These are phyloP conservation scores for Geophilus truncorum DNA, from an alignment of 2,888 invertebrate species.

Conservation along the genomic window DNA sequence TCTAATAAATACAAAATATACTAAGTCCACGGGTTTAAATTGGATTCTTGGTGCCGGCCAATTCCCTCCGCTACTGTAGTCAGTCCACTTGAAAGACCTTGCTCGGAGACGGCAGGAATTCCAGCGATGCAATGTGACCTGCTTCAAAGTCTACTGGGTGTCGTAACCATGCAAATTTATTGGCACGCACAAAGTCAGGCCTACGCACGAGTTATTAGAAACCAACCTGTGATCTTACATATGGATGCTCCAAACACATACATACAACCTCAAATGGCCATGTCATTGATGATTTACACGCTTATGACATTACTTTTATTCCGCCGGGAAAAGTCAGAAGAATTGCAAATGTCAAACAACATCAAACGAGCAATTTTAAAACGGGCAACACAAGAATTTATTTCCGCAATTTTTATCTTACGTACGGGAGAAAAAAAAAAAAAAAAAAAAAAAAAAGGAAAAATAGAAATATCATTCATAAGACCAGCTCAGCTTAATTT, in stretches of 20 bases:
- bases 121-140: slow-evolving; percentile 4
- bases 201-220: background rate
- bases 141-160: slow-evolving; percentile 12
- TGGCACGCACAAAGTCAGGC: slow-evolving; percentile 10
- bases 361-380: background rate
- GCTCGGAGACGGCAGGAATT: background rate
- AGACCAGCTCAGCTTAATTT: background rate
- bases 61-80: background rate
- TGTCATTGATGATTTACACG: slow-evolving; percentile 16
- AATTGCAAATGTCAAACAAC: background rate
- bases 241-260: slow-evolving; percentile 1
- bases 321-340: background rate
- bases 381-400: no score
- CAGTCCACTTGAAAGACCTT: background rate
- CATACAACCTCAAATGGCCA: background rate
- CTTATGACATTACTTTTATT: background rate
- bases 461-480: background rate
- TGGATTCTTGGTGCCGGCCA: background rate
- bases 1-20: background rate
- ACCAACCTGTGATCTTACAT: slow-evolving; percentile 14
- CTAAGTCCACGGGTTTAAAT: background rate
- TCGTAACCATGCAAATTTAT: slow-evolving; percentile 11
- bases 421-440: no score
- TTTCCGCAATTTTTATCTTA: no score
- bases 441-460: background rate